phyloP scores from a whole-genome alignment of 1,140 invertebrate genomes.

The Hylaeus volcanicus region DNA sequence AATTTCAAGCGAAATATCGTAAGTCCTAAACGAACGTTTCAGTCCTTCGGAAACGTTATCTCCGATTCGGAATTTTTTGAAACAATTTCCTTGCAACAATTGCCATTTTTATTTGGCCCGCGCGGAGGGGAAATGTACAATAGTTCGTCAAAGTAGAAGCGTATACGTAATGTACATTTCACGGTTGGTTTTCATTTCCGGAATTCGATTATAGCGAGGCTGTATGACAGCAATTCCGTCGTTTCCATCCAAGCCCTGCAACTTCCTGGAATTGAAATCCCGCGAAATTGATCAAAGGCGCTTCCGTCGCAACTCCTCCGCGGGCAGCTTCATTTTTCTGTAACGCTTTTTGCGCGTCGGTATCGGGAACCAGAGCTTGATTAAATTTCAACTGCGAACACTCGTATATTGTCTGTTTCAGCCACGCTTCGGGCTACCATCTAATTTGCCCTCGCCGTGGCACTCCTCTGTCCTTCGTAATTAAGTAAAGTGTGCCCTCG shows the following conservation, averaged over 20 bases:
- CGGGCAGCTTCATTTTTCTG: not conserved
- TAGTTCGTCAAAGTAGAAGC: too few species aligned
- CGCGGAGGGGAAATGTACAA: too few species aligned
- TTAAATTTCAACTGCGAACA: conserved; percentile 28
- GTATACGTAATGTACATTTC: too few species aligned
- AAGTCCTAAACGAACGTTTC: too few species aligned
- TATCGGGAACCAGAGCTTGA: conserved; percentile 16
- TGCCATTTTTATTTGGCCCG: too few species aligned
- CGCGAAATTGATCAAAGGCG: conserved; percentile 22
- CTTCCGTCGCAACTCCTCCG: not conserved
- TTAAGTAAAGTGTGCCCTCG: not conserved
- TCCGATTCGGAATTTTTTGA: too few species aligned
- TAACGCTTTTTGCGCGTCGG: not conserved
- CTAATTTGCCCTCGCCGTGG: not conserved
- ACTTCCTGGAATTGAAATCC: not conserved
- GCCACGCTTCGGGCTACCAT: not conserved
- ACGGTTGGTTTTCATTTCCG: too few species aligned
- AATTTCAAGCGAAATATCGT: too few species aligned
- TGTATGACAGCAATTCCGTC: not conserved
- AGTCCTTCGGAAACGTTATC: too few species aligned
- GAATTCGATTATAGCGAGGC: not conserved
- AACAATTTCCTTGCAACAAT: too few species aligned
- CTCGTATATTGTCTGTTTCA: not conserved
- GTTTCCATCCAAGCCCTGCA: conserved; percentile 2
- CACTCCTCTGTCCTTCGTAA: not conserved